Percentiles rank a stretch among this genome's conserved stretches.
phyloP scores from a whole-genome alignment of 2,113 vertebrate genomes.

The Ptilorrhoa leucosticta region DNA sequence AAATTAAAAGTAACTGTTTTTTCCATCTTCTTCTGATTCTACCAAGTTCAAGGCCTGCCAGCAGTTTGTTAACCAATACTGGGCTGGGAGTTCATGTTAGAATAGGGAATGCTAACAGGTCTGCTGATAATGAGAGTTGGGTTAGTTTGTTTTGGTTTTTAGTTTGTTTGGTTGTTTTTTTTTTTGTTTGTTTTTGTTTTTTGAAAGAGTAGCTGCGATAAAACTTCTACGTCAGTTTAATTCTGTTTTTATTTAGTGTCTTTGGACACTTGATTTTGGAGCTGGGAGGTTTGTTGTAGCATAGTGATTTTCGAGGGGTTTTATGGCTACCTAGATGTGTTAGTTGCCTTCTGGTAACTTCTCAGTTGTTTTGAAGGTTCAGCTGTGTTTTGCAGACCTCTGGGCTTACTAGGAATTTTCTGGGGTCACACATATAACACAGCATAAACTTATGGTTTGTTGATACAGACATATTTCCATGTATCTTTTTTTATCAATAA shows the following conservation, averaged over 20 bases:
- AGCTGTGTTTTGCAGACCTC: neutral
- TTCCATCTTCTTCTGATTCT: neutral
- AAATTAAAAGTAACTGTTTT: accelerated
- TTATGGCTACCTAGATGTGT: neutral
- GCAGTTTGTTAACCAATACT: accelerated
- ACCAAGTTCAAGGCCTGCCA: neutral
- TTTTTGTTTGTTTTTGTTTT: neutral
- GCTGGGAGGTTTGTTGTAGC: neutral
- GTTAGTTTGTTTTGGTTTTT: neutral
- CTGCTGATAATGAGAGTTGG: neutral
- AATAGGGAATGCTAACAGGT: neutral
- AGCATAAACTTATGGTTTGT: neutral
- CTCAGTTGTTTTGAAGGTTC: neutral
- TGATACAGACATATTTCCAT: neutral
- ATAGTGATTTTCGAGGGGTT: neutral
- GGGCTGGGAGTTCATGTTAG: neutral
- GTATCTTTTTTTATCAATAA: neutral
- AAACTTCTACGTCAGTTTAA: neutral
- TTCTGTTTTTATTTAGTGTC: neutral
- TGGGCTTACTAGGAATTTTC: neutral
- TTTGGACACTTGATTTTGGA: neutral
- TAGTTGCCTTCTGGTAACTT: neutral
- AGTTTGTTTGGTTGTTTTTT: neutral
- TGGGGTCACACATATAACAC: neutral
- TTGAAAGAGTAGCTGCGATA: neutral